Percentiles rank a stretch among this genome's conserved stretches.
Conservation (phyloP, 2,888 invertebrate species). For the Drosophila stalkeri region DNA sequence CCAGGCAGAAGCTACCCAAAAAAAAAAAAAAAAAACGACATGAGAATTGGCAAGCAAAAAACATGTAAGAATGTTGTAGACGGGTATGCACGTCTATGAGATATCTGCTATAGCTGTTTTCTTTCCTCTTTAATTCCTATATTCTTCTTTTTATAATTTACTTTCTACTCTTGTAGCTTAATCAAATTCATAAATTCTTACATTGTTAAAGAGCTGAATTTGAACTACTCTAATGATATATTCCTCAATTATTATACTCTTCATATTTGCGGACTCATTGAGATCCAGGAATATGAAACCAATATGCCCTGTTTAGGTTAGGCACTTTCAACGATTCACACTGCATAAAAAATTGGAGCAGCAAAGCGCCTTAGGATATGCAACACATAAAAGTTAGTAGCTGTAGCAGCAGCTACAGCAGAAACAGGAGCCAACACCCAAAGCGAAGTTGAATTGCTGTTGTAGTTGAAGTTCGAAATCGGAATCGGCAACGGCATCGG, state of each 20-base stretch:
- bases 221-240: too few relatives aligned
- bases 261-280: too few relatives aligned
- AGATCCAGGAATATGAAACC: too few relatives aligned
- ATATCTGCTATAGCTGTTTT: not conserved
- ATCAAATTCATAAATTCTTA: too few relatives aligned
- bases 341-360: conserved; percentile 67
- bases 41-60: conserved; percentile 11
- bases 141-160: not conserved
- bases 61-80: not conserved
- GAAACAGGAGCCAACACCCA: conserved; percentile 9
- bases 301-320: not conserved
- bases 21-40: conserved; percentile 14
- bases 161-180: too few relatives aligned
- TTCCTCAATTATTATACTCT: too few relatives aligned
- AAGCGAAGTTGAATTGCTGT: not conserved
- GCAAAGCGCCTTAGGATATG: conserved; percentile 71
- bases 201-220: too few relatives aligned
- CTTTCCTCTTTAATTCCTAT: not conserved
- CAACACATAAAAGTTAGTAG: conserved; percentile 72
- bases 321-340: not conserved
- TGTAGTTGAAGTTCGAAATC: not conserved
- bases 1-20: conserved; percentile 17
- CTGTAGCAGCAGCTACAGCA: conserved; percentile 18
- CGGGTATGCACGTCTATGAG: not conserved
- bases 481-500: not conserved